A percentile compares a stretch with the other conserved stretches of the same genome.
Evolutionary conservation across 2,113 vertebrate species (phyloP).

Genomic region (Carassius auratus): DNA sequence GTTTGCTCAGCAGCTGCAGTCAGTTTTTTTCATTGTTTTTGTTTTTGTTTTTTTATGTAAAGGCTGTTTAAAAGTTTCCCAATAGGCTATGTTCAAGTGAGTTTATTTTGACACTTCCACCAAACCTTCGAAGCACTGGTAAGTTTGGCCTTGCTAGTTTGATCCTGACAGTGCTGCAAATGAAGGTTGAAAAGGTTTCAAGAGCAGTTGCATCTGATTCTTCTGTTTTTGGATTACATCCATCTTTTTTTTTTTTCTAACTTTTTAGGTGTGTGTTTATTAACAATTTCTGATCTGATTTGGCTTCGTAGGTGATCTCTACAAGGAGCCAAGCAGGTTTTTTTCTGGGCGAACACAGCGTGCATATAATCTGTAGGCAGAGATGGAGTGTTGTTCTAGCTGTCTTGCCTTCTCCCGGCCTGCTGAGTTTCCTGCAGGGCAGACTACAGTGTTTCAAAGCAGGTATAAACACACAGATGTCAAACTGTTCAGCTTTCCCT

Average conservation of each 20-base stretch:
- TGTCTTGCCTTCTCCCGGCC: constrained; percentile 24
- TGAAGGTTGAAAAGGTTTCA: constrained; percentile 48
- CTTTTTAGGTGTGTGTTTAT: not conserved
- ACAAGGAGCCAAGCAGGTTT: not conserved
- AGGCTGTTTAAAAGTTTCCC: not conserved
- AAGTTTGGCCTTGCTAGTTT: constrained; percentile 16
- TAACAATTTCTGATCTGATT: not conserved
- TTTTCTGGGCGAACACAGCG: not conserved
- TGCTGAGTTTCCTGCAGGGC: constrained; percentile 50
- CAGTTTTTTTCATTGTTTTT: not conserved
- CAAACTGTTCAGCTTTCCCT: constrained; percentile 27
- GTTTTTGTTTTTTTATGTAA: not conserved
- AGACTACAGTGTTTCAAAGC: constrained; percentile 41
- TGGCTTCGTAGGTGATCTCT: not conserved
- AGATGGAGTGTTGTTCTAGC: constrained; percentile 17
- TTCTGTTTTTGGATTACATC: not conserved
- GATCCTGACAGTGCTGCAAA: constrained; percentile 52
- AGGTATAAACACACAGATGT: constrained; percentile 41
- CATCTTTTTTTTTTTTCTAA: not conserved
- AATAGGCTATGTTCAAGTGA: not conserved
- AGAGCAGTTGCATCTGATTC: not conserved
- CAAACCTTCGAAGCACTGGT: constrained; percentile 28
- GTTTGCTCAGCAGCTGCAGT: no score
- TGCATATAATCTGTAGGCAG: constrained; percentile 2
- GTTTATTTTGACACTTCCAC: constrained; percentile 32